These are phyloP conservation scores for Aeoliscus strigatus DNA, from an alignment of 2,797 vertebrate species.

Conservation along the genomic window DNA sequence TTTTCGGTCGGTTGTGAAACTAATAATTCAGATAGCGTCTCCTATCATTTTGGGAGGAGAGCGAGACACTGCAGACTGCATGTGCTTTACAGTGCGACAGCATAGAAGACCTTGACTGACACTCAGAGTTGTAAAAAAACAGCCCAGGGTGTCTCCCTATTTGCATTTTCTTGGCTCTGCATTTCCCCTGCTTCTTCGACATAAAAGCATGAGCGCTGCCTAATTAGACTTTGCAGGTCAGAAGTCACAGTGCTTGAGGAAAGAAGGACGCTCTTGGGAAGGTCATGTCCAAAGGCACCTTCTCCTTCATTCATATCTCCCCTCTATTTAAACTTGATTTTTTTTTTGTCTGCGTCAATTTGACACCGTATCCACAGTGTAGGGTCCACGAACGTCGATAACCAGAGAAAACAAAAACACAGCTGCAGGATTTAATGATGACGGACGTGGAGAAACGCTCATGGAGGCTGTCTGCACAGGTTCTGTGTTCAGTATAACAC, in stretches of 20 bases:
- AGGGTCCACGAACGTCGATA: too few species aligned
- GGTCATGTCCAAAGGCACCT: constrained; percentile 52
- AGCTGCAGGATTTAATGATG: too few species aligned
- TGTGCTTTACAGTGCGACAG: constrained; percentile 26
- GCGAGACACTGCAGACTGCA: constrained; percentile 46
- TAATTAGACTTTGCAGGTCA: constrained; percentile 67
- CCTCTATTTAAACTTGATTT: too few species aligned
- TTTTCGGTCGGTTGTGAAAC: too few species aligned
- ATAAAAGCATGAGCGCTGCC: constrained; percentile 48
- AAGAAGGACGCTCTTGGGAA: constrained; percentile 51
- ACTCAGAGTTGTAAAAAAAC: constrained; percentile 13
- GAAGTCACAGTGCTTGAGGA: constrained; percentile 52
- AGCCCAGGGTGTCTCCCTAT: constrained; percentile 39
- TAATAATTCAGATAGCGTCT: neutral
- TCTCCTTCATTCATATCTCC: constrained; percentile 26
- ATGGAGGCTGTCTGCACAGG: too few species aligned
- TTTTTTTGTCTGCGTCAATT: too few species aligned
- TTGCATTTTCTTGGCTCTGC: constrained; percentile 65
- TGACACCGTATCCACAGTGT: too few species aligned
- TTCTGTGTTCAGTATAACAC: too few species aligned
- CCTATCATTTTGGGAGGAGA: constrained; percentile 1
- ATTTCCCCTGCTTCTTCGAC: constrained; percentile 57
- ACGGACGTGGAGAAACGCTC: too few species aligned
- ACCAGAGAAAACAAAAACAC: too few species aligned
- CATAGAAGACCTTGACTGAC: constrained; percentile 60